These are phyloP conservation scores for Coregonus sp. DNA, from an alignment of 2,797 vertebrate genomes.

Conservation along the genomic window DNA sequence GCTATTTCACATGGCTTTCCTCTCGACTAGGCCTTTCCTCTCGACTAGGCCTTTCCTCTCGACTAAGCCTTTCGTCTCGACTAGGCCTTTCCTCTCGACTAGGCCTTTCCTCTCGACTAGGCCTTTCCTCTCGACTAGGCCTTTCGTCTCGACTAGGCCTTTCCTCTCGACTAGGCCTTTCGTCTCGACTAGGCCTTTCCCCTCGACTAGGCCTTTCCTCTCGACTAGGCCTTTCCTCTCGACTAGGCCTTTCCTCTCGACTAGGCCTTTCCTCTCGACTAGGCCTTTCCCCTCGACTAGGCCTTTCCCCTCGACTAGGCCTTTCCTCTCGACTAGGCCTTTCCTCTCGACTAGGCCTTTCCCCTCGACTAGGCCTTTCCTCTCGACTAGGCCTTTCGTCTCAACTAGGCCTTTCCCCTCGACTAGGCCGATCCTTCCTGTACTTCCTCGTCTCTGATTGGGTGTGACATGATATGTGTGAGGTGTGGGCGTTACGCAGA, in stretches of 20 bases:
- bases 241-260: background rate
- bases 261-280: too few relatives aligned
- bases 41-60: background rate
- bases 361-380: background rate
- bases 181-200: too few relatives aligned
- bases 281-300: background rate
- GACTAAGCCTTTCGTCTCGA: too few relatives aligned
- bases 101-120: too few relatives aligned
- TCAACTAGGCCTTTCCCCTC: background rate
- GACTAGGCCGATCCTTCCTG: constrained; percentile 1
- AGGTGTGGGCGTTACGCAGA: constrained; percentile 32
- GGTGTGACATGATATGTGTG: constrained; percentile 26
- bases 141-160: too few relatives aligned
- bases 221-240: too few relatives aligned
- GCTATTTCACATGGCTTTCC: background rate
- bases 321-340: background rate
- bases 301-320: too few relatives aligned
- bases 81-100: background rate
- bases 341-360: background rate
- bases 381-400: too few relatives aligned
- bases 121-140: background rate
- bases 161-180: background rate
- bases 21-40: too few relatives aligned
- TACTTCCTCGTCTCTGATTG: background rate
- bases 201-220: background rate